phyloP scores from a whole-genome alignment of 2,888 invertebrate genomes.

The Sphaeridia pumilis region DNA sequence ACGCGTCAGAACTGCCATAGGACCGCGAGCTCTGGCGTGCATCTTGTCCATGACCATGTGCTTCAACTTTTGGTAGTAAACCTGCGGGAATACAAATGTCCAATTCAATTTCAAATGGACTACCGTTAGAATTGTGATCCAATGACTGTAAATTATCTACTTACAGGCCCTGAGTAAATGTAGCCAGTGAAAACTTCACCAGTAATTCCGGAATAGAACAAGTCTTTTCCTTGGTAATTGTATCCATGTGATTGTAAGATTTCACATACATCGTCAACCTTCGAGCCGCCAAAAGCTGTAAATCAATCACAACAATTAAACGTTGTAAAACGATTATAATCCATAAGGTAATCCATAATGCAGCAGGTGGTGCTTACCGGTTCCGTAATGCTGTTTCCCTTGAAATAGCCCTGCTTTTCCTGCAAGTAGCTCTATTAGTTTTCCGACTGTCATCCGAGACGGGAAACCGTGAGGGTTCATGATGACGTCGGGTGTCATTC shows the following conservation, averaged over 20 bases:
- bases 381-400: constrained; percentile 87
- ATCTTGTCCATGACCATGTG: constrained; percentile 99
- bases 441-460: constrained; percentile 99
- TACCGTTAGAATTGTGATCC: too few species aligned
- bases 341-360: constrained; percentile 3
- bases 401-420: constrained; percentile 90
- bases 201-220: constrained; percentile 91
- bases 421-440: constrained; percentile 86
- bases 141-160: too few species aligned
- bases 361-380: constrained; percentile 43
- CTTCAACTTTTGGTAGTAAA: constrained; percentile 95
- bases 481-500: constrained; percentile 92
- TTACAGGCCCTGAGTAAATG: constrained; percentile 90
- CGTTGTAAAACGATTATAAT: constrained; percentile 9
- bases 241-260: constrained; percentile 79
- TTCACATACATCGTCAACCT: constrained; percentile 75
- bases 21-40: constrained; percentile 91
- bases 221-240: constrained; percentile 94
- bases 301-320: not conserved
- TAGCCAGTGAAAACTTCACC: constrained; percentile 93
- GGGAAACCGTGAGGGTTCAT: constrained; percentile 99
- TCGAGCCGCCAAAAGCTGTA: constrained; percentile 84
- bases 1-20: constrained; percentile 85
- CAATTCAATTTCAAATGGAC: too few species aligned
- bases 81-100: constrained; percentile 41